Percentiles rank a stretch among this genome's conserved stretches.
Conservation (phyloP, 2,888 invertebrate species). For the Linnaemya vulpina region DNA sequence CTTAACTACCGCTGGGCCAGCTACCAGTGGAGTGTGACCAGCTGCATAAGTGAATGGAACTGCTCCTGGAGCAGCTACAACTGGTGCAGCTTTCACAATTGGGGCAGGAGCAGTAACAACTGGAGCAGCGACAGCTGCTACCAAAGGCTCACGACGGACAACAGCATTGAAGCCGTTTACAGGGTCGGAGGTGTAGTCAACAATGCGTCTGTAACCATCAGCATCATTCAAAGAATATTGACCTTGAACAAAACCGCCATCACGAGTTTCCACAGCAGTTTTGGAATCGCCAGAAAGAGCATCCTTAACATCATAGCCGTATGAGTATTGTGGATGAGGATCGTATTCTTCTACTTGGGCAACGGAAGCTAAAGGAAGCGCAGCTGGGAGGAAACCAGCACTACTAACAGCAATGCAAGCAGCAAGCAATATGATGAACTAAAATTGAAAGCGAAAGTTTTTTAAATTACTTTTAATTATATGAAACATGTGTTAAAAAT, state of each 20-base stretch:
- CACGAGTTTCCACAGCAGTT: conserved; percentile 82
- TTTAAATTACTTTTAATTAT: no score
- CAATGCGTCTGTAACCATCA: conserved; percentile 82
- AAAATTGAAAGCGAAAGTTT: background rate
- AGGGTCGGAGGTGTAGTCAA: conserved; percentile 82
- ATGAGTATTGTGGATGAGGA: conserved; percentile 82
- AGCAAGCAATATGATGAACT: conserved; percentile 77
- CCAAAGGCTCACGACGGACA: conserved; percentile 81
- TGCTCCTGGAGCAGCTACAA: conserved; percentile 12
- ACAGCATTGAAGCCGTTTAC: conserved; percentile 83
- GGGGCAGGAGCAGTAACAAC: conserved; percentile 61
- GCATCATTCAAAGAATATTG: conserved; percentile 83
- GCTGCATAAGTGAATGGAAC: conserved; percentile 70
- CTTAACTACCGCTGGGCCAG: conserved; percentile 79
- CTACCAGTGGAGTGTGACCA: conserved; percentile 74
- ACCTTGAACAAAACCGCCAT: conserved; percentile 83
- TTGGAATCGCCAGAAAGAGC: conserved; percentile 82
- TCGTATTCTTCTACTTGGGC: conserved; percentile 81
- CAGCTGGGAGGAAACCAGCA: conserved; percentile 79
- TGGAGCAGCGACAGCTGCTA: conserved; percentile 76
- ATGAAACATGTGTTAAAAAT: background rate
- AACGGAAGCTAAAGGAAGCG: conserved; percentile 76
- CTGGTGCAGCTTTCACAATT: background rate
- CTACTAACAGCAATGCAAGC: conserved; percentile 79
- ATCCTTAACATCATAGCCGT: conserved; percentile 83